Percentiles rank a stretch among this genome's conserved stretches.
phyloP scores from a whole-genome alignment of 1,140 invertebrate genomes.

The Drosophila novamexicana region DNA sequence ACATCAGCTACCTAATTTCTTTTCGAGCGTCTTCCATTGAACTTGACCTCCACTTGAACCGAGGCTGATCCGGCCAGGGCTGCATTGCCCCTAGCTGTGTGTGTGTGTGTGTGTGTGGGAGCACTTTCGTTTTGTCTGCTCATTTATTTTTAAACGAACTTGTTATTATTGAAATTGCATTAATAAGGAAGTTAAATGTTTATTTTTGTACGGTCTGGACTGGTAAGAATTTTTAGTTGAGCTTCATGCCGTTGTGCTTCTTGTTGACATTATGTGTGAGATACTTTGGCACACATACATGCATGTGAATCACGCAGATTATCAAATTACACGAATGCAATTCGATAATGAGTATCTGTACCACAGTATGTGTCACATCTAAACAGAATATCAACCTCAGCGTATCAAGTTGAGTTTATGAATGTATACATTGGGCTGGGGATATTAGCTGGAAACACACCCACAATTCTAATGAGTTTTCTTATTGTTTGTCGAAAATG shows the following conservation, averaged over 20 bases:
- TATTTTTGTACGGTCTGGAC: constrained; percentile 67
- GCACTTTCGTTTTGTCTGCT: constrained; percentile 67
- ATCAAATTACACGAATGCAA: constrained; percentile 8
- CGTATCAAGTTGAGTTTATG: not conserved
- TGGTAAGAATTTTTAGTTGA: constrained; percentile 7
- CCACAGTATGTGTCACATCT: not conserved
- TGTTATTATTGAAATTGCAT: constrained; percentile 75
- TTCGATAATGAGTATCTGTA: not conserved
- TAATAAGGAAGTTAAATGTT: constrained; percentile 80
- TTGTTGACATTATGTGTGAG: not conserved
- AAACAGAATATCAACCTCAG: not conserved
- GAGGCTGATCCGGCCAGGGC: not conserved
- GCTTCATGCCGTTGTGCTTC: constrained; percentile 5
- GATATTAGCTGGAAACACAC: constrained; percentile 10
- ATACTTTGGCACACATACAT: not conserved
- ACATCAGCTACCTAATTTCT: constrained; percentile 21
- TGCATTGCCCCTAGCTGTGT: constrained; percentile 20
- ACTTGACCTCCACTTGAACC: constrained; percentile 58
- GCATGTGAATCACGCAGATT: not conserved
- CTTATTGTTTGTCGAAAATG: constrained; percentile 51
- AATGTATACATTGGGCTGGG: not conserved
- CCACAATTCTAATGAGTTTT: constrained; percentile 32
- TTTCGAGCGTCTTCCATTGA: constrained; percentile 1
- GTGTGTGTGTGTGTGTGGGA: not conserved
- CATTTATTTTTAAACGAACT: constrained; percentile 52